A percentile compares a stretch with the other conserved stretches of the same genome.
phyloP scores from a whole-genome alignment of 2,797 vertebrate genomes.

The Potorous gilbertii region DNA sequence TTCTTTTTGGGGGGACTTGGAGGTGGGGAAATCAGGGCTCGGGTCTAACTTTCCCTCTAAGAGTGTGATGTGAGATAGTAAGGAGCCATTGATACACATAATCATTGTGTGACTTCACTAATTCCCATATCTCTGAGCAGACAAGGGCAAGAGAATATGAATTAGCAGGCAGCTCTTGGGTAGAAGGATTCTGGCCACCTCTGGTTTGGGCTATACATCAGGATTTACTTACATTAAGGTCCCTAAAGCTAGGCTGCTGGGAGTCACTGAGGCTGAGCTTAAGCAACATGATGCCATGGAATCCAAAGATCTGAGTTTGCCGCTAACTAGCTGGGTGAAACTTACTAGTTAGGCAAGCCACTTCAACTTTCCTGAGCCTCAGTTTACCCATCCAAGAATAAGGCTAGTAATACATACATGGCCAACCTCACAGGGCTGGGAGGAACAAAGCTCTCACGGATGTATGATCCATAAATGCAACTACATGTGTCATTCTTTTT shows the following conservation, averaged over 20 bases:
- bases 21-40: background rate
- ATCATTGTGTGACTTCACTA: background rate
- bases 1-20: conserved; percentile 15
- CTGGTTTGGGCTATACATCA: background rate
- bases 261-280: background rate
- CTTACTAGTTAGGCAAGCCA: background rate
- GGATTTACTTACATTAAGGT: background rate
- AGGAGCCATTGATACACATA: background rate
- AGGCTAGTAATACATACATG: background rate
- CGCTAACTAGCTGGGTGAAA: background rate
- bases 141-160: rapidly evolving
- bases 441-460: background rate
- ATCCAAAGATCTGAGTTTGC: background rate
- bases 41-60: background rate
- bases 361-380: background rate
- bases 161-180: background rate
- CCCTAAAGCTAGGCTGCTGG: background rate
- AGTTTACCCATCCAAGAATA: background rate
- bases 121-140: background rate
- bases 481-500: background rate
- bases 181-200: background rate
- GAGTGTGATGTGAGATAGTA: background rate
- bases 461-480: background rate
- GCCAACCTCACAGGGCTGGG: background rate
- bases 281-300: background rate